Conservation (phyloP, 1,140 invertebrate genomes). For the Heliothis virescens region DNA sequence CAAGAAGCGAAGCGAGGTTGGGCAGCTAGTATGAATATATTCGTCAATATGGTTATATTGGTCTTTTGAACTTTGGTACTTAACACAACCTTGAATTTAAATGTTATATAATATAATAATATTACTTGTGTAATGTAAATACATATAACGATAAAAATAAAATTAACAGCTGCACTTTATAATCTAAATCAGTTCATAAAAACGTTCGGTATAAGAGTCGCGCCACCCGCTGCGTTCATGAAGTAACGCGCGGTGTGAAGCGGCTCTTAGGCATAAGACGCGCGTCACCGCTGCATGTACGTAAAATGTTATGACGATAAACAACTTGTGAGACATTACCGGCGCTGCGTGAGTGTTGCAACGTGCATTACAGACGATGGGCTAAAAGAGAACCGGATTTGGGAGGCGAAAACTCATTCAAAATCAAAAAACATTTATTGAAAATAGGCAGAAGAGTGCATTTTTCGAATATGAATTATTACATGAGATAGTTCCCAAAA, state of each 20-base stretch:
- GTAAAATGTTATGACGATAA: constrained; percentile 77
- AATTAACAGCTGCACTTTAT: neutral
- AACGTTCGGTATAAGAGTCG: neutral
- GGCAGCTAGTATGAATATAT: too few relatives aligned
- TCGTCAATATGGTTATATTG: too few relatives aligned
- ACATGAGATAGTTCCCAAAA: too few relatives aligned
- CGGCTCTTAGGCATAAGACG: constrained; percentile 20
- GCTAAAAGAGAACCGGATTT: constrained; percentile 44
- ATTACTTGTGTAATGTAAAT: neutral
- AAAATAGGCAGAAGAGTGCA: too few relatives aligned
- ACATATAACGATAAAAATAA: neutral
- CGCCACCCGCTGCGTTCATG: constrained; percentile 23
- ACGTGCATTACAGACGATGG: constrained; percentile 31
- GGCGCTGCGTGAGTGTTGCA: constrained; percentile 58
- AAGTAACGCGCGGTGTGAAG: constrained; percentile 17
- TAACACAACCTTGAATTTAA: neutral
- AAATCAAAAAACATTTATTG: too few relatives aligned
- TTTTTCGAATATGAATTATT: too few relatives aligned
- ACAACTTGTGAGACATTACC: constrained; percentile 64
- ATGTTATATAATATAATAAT: neutral
- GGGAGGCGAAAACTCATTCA: neutral
- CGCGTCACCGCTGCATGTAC: neutral
- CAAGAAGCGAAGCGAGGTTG: too few relatives aligned
- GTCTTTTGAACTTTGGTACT: too few relatives aligned
- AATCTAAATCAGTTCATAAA: constrained; percentile 17